These are phyloP conservation scores for Carlito syrichta DNA, from an alignment of 2,113 vertebrate genomes.

Conservation along the genomic window DNA sequence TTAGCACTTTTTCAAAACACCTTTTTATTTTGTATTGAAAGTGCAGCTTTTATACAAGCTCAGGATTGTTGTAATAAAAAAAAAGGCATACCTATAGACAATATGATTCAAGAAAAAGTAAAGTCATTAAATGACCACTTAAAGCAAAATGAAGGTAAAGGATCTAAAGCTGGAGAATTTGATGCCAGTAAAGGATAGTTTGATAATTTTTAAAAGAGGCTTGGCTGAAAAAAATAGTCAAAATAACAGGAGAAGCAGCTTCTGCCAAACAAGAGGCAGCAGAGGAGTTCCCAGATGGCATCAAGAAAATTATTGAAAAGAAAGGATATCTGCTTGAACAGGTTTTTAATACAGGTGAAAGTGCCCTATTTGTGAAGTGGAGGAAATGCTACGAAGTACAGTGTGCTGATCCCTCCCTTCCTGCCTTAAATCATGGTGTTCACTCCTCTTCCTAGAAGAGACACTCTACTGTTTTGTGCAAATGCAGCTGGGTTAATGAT, in stretches of 20 bases:
- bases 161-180: not conserved
- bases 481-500: not conserved
- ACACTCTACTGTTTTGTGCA: not conserved
- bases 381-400: too few species aligned
- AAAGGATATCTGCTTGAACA: not conserved
- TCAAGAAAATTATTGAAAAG: not conserved
- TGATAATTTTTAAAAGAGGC: not conserved
- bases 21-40: not conserved
- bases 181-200: not conserved
- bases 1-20: not conserved
- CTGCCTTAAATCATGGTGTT: too few species aligned
- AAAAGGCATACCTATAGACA: not conserved
- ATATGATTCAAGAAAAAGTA: not conserved
- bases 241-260: not conserved
- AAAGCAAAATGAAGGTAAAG: not conserved
- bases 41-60: not conserved
- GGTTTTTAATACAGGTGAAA: not conserved
- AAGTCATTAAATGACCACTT: not conserved
- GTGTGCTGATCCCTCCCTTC: too few species aligned
- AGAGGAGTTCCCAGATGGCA: not conserved
- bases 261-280: not conserved
- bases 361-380: not conserved
- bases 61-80: not conserved
- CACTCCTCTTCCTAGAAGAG: too few species aligned
- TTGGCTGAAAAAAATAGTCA: not conserved